These are phyloP conservation scores for Falco concolor DNA, from an alignment of 2,797 vertebrate species.

Conservation along the genomic window DNA sequence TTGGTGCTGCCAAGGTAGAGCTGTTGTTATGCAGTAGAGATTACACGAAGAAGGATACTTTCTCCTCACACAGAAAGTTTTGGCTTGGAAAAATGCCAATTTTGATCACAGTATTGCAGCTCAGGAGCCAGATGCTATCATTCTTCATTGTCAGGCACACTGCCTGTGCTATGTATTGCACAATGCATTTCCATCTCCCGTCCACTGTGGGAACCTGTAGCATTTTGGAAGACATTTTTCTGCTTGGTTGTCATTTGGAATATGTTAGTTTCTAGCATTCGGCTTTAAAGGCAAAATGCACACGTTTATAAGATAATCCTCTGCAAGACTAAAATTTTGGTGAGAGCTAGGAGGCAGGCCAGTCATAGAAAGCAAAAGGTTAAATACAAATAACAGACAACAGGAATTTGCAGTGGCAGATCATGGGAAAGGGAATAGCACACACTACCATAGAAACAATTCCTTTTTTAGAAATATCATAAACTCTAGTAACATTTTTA, in stretches of 20 bases:
- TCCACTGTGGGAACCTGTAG: not conserved
- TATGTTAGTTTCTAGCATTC: not conserved
- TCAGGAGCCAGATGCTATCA: not conserved
- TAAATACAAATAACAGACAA: not conserved
- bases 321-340: not conserved
- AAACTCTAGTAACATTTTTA: not conserved
- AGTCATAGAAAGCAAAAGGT: not conserved
- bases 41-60: not conserved
- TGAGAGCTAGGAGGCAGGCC: not conserved
- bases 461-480: not conserved
- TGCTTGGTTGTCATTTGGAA: not conserved
- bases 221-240: not conserved
- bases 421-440: not conserved
- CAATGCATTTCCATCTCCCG: not conserved
- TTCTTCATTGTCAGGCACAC: not conserved
- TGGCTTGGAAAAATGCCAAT: not conserved
- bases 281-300: not conserved
- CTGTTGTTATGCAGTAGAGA: not conserved
- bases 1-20: not conserved
- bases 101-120: not conserved
- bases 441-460: not conserved
- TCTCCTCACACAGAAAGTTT: not conserved
- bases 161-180: not conserved
- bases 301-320: not conserved
- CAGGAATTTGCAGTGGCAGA: not conserved